Evolutionary conservation across 2,888 invertebrate species (phyloP), one percentile per base, ranked within the genome.

Genomic region (Heteropelma amictum): DNA sequence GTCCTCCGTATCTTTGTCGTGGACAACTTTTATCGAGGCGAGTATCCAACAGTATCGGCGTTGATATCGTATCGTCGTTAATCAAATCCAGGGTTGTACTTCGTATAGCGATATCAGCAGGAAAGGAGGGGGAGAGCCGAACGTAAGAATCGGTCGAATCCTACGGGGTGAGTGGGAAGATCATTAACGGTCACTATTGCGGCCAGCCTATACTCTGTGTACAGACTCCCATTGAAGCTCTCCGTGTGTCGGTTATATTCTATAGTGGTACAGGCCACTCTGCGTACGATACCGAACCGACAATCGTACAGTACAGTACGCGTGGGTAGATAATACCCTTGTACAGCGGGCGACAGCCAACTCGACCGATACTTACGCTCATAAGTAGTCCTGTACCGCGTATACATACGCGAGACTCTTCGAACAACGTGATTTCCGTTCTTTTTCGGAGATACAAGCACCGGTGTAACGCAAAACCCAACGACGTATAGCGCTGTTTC

Each of bases 291-390:
- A n/a, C 30, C 60, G 38, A 23, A 42, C 35, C 54, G 45, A 45
- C 67, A 28, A 61, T 23, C 42, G 26, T 58, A 65, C 49, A 53
- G 21, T 12, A 42, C 49, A 42, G 7, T 26, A 60, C 40, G 78
- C 78, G 79, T 79, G 75, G 79, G 79, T 33, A 35, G 78, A 79
- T 79, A 78, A 79, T 77, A 78, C 79, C 79, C 78, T 79, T 72
- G 77, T 78, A 73, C 63, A 74, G 61, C 42, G 63, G 51, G 56
- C 67, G 75, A 71, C 70, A 75, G 42, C 60, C 35, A 35, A 67
- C 73, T 61, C 75, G 76, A 72, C 38, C 72, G 77, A 79, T 79
- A 77, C 77, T 79, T 79, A 79, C 71, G 72, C 72, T 58, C 72
- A 56, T 45, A 63, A 73, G 67, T 68, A 73, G 72, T 56, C 53